Evolutionary conservation across 2,888 invertebrate species (phyloP).

Genomic region (Drosophila mimica): DNA sequence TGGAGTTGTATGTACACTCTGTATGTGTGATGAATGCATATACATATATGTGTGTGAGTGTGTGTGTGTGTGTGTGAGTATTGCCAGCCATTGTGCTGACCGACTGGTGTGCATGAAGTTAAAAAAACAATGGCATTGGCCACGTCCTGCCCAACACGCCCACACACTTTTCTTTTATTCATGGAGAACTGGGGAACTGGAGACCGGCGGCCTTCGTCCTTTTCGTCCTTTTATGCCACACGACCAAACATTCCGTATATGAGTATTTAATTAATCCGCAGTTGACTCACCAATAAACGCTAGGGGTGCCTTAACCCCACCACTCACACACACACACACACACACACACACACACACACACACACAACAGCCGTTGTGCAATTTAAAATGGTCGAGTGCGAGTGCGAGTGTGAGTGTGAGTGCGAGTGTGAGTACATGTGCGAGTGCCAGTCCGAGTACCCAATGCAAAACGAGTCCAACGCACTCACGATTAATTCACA

Average conservation of each 20-base stretch:
- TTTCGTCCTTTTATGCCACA: slow-evolving; percentile 49
- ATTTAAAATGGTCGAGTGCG: slow-evolving; percentile 39
- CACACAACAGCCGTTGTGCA: slow-evolving; percentile 22
- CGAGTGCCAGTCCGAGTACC: slow-evolving; percentile 6
- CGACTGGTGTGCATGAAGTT: slow-evolving; percentile 64
- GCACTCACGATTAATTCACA: slow-evolving; percentile 18
- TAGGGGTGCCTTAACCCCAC: slow-evolving; percentile 52
- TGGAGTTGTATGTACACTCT: slow-evolving; percentile 1
- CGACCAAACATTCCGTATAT: slow-evolving; percentile 71
- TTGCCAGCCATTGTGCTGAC: slow-evolving; percentile 56
- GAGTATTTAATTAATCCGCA: slow-evolving; percentile 78
- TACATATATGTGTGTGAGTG: neutral
- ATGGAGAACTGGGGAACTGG: slow-evolving; percentile 14
- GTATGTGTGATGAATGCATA: neutral
- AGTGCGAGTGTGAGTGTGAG: slow-evolving; percentile 22
- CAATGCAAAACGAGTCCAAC: slow-evolving; percentile 3
- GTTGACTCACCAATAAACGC: slow-evolving; percentile 72
- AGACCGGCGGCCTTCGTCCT: slow-evolving; percentile 29
- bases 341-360: neutral
- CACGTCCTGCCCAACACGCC: slow-evolving; percentile 34
- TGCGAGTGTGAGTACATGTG: slow-evolving; percentile 16
- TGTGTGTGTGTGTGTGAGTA: neutral
- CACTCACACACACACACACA: neutral
- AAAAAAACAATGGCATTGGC: slow-evolving; percentile 68
- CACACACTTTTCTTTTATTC: slow-evolving; percentile 49